Conservation (phyloP, 2,113 vertebrate genomes). For the Ancistrus triradiatus region DNA sequence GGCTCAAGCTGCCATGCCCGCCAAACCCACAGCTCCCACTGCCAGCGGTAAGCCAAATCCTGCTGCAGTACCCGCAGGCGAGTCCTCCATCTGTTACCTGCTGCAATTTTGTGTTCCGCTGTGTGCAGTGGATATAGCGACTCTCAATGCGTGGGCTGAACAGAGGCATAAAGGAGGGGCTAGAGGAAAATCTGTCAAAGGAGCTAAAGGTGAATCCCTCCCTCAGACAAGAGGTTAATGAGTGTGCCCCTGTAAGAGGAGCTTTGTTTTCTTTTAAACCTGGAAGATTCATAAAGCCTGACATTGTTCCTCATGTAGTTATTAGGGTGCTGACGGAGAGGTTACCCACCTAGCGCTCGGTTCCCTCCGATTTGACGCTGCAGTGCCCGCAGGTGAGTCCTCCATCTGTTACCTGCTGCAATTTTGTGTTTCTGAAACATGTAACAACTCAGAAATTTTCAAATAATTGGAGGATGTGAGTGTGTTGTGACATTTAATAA, state of each 20-base stretch:
- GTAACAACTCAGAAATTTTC: no score
- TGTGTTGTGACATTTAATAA: no score
- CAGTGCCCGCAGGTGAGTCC: slow-evolving; percentile 67
- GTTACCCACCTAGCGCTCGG: slow-evolving; percentile 78
- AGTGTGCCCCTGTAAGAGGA: no score
- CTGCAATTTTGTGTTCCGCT: no score
- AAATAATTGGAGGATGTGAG: no score
- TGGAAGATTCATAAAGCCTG: no score
- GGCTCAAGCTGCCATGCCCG: slow-evolving; percentile 86
- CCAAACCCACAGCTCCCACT: slow-evolving; percentile 72
- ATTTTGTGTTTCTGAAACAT: no score
- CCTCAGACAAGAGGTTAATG: slow-evolving; percentile 85
- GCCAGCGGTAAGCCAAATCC: slow-evolving; percentile 64
- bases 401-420: no score
- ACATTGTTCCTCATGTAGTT: slow-evolving; percentile 63
- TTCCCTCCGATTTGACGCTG: slow-evolving; percentile 79
- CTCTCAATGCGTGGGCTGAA: slow-evolving; percentile 90
- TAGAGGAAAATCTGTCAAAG: slow-evolving; percentile 93
- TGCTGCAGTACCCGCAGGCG: slow-evolving; percentile 80
- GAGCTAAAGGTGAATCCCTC: slow-evolving; percentile 96
- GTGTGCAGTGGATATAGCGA: slow-evolving; percentile 81
- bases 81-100: slow-evolving; percentile 69
- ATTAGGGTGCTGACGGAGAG: slow-evolving; percentile 90
- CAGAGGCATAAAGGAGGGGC: slow-evolving; percentile 98
- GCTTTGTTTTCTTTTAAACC: no score